A percentile compares a stretch with the other conserved stretches of the same genome.
Conservation (phyloP, 2,888 invertebrate genomes). For the Taphrorychus bicolor region DNA sequence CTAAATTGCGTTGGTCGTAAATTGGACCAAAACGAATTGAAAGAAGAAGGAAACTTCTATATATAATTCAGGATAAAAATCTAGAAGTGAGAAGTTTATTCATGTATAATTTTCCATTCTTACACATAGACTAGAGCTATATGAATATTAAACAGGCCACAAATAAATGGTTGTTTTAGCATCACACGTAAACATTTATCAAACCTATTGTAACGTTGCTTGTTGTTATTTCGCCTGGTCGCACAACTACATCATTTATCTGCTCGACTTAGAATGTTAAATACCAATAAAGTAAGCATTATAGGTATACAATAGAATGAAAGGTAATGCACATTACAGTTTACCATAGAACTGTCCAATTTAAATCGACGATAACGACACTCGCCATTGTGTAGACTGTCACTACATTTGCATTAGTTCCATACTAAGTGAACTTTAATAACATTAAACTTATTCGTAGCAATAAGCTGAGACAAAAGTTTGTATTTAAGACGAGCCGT, state of each 20-base stretch:
- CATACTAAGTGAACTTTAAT: not conserved
- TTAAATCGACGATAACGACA: not conserved
- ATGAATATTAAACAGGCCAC: slow-evolving; percentile 23
- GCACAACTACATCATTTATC: slow-evolving; percentile 6
- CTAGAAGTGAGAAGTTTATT: too few relatives aligned
- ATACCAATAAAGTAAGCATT: slow-evolving; percentile 4
- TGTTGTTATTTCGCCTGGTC: not conserved
- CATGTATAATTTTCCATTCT: too few relatives aligned
- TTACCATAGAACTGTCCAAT: not conserved
- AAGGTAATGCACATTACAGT: not conserved
- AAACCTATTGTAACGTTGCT: slow-evolving; percentile 10
- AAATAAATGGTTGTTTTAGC: slow-evolving; percentile 13
- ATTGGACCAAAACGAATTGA: too few relatives aligned
- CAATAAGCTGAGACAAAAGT: too few relatives aligned
- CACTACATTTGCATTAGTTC: too few relatives aligned
- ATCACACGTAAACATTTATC: slow-evolving; percentile 18
- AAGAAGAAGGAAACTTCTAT: too few relatives aligned
- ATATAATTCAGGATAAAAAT: too few relatives aligned
- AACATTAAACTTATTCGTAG: not conserved
- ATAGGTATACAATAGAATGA: not conserved
- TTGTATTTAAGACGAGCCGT: not conserved
- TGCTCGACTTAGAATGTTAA: slow-evolving; percentile 1
- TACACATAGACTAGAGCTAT: too few relatives aligned
- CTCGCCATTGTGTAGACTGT: too few relatives aligned
- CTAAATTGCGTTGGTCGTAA: too few relatives aligned